Base-by-base conservation (phyloP, 2,888 invertebrate genomes). In the Abrostola triplasia region DNA sequence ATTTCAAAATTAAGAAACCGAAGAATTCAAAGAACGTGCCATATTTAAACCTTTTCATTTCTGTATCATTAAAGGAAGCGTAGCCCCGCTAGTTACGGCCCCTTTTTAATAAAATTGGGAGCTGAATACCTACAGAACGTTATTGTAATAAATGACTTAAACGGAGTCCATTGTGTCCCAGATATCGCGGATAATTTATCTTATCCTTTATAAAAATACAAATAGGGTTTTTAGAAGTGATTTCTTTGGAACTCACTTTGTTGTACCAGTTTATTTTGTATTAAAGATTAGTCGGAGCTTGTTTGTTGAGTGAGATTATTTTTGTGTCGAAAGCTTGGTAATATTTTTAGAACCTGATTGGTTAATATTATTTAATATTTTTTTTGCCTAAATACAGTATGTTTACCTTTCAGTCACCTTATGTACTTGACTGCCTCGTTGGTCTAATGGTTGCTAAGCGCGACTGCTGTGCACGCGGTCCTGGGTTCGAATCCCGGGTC, bases 101-200 rank as follows among this genome's bases (percentile, higher is more conserved):
- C 56, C 57, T 63, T 68, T 70, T 70, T 65, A 50, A 56, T 63
- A 69, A 68, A 74, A 74, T 65, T 62, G 49, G 48, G 49, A 51
- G 63, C 51, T 79, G 77, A 73, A 70, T 77, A 73, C 61, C 44
- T 60, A 60, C 56, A 40, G 61, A 51, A 48, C 67, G 67, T 77
- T 79, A 74, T 77, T 74, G 74, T 77, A 65, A 74, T 77, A 77
- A 79, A 77, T 78, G 75, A 80, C 77, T 72, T 71, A 66, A 69
- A 67, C 56, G 60, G 50, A 47, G 58, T 69, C 65, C 36, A 72
- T 72, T 74, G 66, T 79, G 67, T 64, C 47, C 44, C 63, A 56
- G 67, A 70, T 79, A 68, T 70, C 59, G 50, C 36, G 61, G 65
- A 74, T 66, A 77, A 71, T 74, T 74, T 79, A 72, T 77, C 75